Conservation (phyloP, 2,113 vertebrate species). For the Phalacrocorax carbo region DNA sequence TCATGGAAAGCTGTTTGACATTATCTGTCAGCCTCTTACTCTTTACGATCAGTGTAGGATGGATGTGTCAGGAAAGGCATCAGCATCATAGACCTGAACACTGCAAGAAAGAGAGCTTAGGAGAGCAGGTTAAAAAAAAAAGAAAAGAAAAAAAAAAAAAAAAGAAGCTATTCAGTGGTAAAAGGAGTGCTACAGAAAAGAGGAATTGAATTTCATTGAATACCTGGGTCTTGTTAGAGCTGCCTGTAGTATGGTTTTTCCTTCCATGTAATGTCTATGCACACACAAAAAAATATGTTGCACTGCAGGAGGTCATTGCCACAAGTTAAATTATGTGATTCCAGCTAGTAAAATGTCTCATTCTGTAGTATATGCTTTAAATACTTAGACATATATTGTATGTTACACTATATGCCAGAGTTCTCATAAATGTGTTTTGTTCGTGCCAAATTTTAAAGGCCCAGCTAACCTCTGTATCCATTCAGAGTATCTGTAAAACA, state of each 20-base stretch:
- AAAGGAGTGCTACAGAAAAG: slow-evolving; percentile 2
- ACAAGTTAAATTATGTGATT: slow-evolving; percentile 31
- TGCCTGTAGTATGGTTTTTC: slow-evolving; percentile 1
- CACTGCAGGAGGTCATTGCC: neutral
- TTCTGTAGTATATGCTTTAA: neutral
- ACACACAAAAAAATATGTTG: slow-evolving; percentile 11
- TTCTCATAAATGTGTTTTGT: neutral
- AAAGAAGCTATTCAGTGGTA: neutral
- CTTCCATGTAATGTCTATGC: neutral
- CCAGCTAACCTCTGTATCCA: neutral
- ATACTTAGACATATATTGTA: neutral
- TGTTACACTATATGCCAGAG: neutral
- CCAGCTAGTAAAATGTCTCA: slow-evolving; percentile 33
- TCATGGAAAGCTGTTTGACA: slow-evolving; percentile 25
- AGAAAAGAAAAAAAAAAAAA: neutral
- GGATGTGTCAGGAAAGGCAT: neutral
- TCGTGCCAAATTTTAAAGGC: neutral
- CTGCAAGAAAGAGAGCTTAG: neutral
- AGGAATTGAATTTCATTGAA: slow-evolving; percentile 46
- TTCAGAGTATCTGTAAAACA: neutral
- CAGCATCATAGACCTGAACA: neutral
- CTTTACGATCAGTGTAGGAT: slow-evolving; percentile 5
- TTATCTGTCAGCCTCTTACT: slow-evolving; percentile 27
- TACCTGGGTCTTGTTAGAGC: slow-evolving; percentile 46
- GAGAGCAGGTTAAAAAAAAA: too few species aligned